These are phyloP conservation scores for Distichodus sexfasciatus DNA, from an alignment of 2,797 vertebrate species.

Conservation along the genomic window DNA sequence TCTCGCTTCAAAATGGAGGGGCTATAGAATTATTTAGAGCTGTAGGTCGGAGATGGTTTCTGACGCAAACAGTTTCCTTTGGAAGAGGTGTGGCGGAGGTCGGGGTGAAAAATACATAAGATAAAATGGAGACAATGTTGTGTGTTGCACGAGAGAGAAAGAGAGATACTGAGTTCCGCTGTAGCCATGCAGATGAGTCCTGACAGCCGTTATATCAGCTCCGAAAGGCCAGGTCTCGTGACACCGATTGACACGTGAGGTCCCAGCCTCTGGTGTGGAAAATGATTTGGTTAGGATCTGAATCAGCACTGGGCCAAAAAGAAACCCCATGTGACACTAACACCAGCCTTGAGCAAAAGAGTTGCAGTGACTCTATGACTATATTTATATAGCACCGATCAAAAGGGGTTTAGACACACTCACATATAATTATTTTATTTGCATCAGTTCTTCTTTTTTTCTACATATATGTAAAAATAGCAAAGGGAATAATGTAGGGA, in stretches of 20 bases:
- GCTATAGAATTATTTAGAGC: neutral
- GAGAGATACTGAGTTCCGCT: neutral
- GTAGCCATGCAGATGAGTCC: neutral
- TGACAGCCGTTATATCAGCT: slow-evolving; percentile 47
- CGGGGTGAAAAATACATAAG: too few species aligned
- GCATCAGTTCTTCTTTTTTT: too few species aligned
- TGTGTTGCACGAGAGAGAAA: too few species aligned
- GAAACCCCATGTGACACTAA: neutral
- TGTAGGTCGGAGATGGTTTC: neutral
- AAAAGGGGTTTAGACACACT: too few species aligned
- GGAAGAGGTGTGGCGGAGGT: too few species aligned
- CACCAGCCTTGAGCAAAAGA: neutral
- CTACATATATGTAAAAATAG: too few species aligned
- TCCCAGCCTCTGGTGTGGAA: neutral
- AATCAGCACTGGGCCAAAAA: neutral
- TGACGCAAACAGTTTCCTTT: neutral
- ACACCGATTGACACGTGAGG: slow-evolving; percentile 42
- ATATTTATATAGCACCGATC: too few species aligned
- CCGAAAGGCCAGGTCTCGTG: slow-evolving; percentile 37
- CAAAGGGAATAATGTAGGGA: too few species aligned
- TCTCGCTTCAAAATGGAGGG: neutral
- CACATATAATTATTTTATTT: too few species aligned
- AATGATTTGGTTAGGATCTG: slow-evolving; percentile 30
- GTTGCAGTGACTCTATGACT: too few species aligned
- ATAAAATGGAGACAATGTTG: too few species aligned